Evolutionary conservation across 2,797 vertebrate species (phyloP).

Genomic region (Amazonetta brasiliensis): DNA sequence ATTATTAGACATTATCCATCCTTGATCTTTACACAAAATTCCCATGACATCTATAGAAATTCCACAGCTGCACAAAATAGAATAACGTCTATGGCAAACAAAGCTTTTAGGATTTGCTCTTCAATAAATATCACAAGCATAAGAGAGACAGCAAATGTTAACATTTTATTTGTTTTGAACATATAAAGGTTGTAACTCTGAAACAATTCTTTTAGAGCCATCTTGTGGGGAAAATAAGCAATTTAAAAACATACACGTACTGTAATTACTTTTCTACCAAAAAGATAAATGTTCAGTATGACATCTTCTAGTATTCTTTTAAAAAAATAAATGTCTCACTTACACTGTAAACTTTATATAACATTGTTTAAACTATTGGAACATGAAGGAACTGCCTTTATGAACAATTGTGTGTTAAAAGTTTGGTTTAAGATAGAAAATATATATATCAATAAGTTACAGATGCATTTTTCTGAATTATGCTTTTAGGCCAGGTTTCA

Average conservation of each 20-base stretch:
- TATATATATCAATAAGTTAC: not conserved
- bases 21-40: constrained; percentile 50
- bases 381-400: constrained; percentile 23
- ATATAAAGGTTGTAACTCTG: constrained; percentile 39
- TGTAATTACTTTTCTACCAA: not conserved
- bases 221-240: constrained; percentile 30
- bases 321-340: constrained; percentile 50
- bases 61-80: constrained; percentile 15
- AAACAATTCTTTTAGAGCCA: constrained; percentile 44
- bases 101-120: constrained; percentile 13
- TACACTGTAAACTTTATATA: constrained; percentile 46
- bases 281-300: not conserved
- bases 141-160: constrained; percentile 52
- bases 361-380: constrained; percentile 28
- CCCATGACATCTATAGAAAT: constrained; percentile 13
- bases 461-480: not conserved
- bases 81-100: not conserved
- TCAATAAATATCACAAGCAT: constrained; percentile 1
- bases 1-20: not conserved
- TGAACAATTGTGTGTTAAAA: not conserved
- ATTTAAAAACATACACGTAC: not conserved
- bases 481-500: not conserved
- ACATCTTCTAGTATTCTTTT: constrained; percentile 7
- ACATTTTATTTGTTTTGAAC: constrained; percentile 68
- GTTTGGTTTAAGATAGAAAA: constrained; percentile 25